Evolutionary conservation across 2,113 vertebrate genomes (phyloP).

Genomic region (Colius striatus): DNA sequence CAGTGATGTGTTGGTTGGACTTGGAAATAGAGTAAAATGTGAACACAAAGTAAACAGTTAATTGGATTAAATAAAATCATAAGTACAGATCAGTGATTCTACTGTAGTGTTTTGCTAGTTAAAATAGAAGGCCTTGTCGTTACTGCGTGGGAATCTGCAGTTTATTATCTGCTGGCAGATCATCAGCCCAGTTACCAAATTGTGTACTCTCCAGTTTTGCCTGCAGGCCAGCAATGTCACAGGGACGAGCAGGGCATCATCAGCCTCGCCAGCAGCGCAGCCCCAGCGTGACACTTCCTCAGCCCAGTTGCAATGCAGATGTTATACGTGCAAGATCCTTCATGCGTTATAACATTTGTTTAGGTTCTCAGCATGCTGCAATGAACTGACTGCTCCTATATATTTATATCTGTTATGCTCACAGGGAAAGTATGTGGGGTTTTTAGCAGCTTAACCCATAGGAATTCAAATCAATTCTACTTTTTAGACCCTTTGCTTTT

Average conservation of each 20-base stretch:
- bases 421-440: neutral
- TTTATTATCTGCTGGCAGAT: neutral
- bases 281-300: neutral
- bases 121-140: neutral
- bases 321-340: neutral
- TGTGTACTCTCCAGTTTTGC: neutral
- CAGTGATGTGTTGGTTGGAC: constrained; percentile 16
- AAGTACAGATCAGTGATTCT: neutral
- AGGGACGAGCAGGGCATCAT: neutral
- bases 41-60: neutral
- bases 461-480: neutral
- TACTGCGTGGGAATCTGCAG: neutral
- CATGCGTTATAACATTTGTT: neutral
- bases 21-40: neutral
- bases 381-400: neutral
- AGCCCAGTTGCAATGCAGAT: neutral
- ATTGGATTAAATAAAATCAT: neutral
- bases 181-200: neutral
- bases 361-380: constrained; percentile 4
- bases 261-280: neutral
- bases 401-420: neutral
- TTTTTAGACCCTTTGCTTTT: neutral
- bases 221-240: neutral
- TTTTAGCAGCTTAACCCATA: neutral
- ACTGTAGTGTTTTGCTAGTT: neutral